Evolutionary conservation across 2,113 vertebrate genomes (phyloP), one percentile per base, ranked within the genome.

Genomic region (Sphyrna mokarran): DNA sequence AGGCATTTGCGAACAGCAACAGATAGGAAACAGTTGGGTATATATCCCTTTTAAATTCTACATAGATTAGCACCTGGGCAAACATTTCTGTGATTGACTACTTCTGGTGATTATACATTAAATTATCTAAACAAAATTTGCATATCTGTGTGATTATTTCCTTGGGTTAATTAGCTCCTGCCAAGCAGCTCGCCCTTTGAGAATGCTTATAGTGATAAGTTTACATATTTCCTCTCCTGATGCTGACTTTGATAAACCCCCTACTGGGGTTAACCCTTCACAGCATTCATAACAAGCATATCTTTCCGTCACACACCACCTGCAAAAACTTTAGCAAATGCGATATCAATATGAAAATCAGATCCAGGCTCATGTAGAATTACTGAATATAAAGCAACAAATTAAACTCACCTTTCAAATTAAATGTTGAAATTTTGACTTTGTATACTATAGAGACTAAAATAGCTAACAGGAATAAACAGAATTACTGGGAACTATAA

Each of bases 91-190:
- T 98, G 98, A 99, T 98, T 98, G 98, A 98, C 98, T 99, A 98
- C 98, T 98, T 98, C 98, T 98, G 97, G 97, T 97, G 97, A 98
- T 98, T 98, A 98, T 97, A 98, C 97, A 97, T 96, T 97, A 98
- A 98, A 98, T 98, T 98, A 98, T 98, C 98, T 98, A 98, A 98
- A 98, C 98, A 98, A 97, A 97, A 99, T 99, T 99, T 99, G 98
- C 99, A 99, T 99, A 99, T 98, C 98, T 98, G 97, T 98, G 98
- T 98, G 99, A 99, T 99, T 99, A 99, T 99, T 99, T 99, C 97
- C 98, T 97, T 98, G 98, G 98, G 98, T 99, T 99, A 99, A 99
- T 99, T 99, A 98, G 98, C 98, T 98, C 97, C 98, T 97, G 98
- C 97, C 98, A 98, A 98, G 98, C 98, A 97, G 97, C 96, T 97